Percentiles rank a stretch among this genome's conserved stretches.
Conservation (phyloP, 2,888 invertebrate species). For the Temnothorax rugatulus region DNA sequence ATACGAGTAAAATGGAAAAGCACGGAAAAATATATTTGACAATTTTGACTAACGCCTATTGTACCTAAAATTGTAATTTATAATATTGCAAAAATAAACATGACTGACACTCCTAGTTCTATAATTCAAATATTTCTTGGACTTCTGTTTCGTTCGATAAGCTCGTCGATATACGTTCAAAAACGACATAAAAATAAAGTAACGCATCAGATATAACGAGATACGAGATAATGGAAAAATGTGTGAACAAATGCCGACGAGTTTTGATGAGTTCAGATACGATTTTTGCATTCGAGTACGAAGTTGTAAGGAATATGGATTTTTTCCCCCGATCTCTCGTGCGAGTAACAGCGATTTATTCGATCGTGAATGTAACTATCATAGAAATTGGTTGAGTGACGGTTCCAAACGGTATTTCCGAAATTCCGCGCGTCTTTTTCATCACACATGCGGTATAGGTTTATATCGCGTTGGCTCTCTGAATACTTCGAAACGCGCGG, state of each 20-base stretch:
- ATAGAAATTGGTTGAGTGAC: conserved; percentile 12
- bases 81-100: background rate
- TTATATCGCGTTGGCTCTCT: conserved; percentile 4
- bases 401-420: background rate
- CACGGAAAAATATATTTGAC: background rate
- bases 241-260: conserved; percentile 1
- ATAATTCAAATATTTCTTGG: background rate
- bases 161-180: background rate
- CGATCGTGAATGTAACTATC: conserved; percentile 6
- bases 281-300: background rate
- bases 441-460: background rate
- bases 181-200: background rate
- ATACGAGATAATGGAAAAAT: conserved; percentile 2
- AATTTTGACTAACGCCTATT: background rate
- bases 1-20: background rate
- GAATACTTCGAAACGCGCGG: conserved; percentile 26
- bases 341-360: background rate
- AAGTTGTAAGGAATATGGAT: background rate
- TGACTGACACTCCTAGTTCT: background rate
- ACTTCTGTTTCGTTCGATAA: conserved; percentile 6
- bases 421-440: conserved; percentile 15
- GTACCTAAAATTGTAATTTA: background rate
- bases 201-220: background rate
- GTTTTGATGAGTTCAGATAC: background rate
- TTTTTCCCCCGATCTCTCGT: background rate